Conservation (phyloP, 1,140 invertebrate species). For the Caenorhabditis briggsae region DNA sequence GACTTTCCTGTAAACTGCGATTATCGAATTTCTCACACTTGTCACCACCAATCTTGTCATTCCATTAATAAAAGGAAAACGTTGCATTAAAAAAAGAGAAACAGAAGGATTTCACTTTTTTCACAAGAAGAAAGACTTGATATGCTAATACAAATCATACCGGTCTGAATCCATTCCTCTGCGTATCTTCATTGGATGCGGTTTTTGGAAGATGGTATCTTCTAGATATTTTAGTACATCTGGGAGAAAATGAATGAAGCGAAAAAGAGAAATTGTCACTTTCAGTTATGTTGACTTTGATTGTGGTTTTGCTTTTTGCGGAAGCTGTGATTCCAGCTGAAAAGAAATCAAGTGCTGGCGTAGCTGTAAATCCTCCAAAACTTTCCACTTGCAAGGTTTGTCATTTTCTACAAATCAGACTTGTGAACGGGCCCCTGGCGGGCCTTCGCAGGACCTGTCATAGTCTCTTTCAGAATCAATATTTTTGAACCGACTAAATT, state of each 20-base stretch:
- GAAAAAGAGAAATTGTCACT: conserved; percentile 6
- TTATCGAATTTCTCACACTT: conserved; percentile 20
- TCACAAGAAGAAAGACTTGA: background rate
- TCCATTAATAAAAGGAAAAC: conserved; percentile 24
- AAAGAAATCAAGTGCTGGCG: background rate
- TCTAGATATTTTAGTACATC: background rate
- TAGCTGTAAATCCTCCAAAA: background rate
- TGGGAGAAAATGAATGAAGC: background rate
- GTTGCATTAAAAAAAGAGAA: conserved; percentile 36
- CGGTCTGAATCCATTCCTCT: conserved; percentile 12
- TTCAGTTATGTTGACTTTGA: background rate
- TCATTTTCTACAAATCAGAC: background rate
- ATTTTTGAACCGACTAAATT: too few species aligned
- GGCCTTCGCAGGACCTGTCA: too few species aligned
- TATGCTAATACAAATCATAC: conserved; percentile 43
- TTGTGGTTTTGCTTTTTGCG: conserved; percentile 1
- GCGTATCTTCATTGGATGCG: background rate
- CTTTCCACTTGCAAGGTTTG: background rate
- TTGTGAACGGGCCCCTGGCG: too few species aligned
- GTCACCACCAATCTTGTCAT: conserved; percentile 5
- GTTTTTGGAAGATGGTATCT: conserved; percentile 4
- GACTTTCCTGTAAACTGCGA: background rate
- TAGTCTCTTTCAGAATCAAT: too few species aligned
- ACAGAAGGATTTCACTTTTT: conserved; percentile 9
- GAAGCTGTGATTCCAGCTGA: conserved; percentile 2